Base-by-base conservation (phyloP, 2,113 vertebrate genomes). In the Phycodurus eques region DNA sequence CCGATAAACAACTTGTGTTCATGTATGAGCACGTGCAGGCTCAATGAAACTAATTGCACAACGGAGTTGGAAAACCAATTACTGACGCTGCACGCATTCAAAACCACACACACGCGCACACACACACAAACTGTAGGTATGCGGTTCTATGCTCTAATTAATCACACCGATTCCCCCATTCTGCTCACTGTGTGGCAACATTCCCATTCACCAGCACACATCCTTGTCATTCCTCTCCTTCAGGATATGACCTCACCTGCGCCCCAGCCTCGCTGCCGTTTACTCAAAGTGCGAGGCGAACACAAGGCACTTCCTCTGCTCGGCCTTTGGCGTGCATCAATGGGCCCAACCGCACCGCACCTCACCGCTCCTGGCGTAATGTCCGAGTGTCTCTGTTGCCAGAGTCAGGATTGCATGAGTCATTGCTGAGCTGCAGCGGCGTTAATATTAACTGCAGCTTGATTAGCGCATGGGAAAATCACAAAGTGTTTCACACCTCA, bases 241-340 rank as follows among this genome's bases (percentile, higher is more conserved):
- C 71, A 84, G 72, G 75, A 80, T 78, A 56, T 84, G 78, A 84
- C 68, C 67, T 80, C 75, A 84, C 9, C 13, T 67, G 77, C 35
- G 83, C 77, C 80, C 80, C 80, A 72, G 80, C 82, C 77, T 81
- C 64, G 61, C 75, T 59, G 53, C 49, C 72, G 78, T 88, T 91
- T 85, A 83, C 83, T 82, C 84, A 87, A 84, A 66, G 72, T 71
- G 76, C 33, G 70, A 61, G 64, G 68, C 2, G 17, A 81, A 73
- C 76, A 69, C 67, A 83, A 84, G 68, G 83, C 87, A 89, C 87
- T 89, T 89, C 90, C 87, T 88, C 74, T 35, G 73, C 75, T 81
- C 79, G 65, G 75, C 64, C 75, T 62, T 59, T 4, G 54, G 31
- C 71, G 82, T 85, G 81, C 81, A 78, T 88, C 90, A 89, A 20